phyloP scores from a whole-genome alignment of 2,888 invertebrate genomes.

The Conistra vaccinii region DNA sequence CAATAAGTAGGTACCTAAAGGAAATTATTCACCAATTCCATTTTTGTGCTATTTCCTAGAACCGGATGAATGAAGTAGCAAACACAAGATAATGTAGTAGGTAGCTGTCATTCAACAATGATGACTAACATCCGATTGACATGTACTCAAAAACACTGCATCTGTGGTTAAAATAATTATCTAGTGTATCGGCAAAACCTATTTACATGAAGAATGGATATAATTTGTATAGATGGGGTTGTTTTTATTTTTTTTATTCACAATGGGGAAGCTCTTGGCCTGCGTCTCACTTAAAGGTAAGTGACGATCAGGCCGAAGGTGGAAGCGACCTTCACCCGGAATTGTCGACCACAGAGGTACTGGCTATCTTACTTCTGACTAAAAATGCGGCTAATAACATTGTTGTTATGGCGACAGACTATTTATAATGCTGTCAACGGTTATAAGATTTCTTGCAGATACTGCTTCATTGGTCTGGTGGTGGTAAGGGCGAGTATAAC shows the following conservation, averaged over 20 bases:
- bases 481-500: not conserved
- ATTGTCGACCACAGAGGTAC: too few species aligned
- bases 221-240: not conserved
- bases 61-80: constrained; percentile 22
- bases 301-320: too few species aligned
- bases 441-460: not conserved
- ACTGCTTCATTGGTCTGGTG: not conserved
- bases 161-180: constrained; percentile 10
- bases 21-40: not conserved
- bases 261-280: too few species aligned
- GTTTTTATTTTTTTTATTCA: too few species aligned
- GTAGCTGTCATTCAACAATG: constrained; percentile 1
- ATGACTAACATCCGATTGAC: constrained; percentile 26
- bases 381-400: too few species aligned
- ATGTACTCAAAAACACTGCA: not conserved
- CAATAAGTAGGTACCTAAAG: not conserved
- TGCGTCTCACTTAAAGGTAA: too few species aligned
- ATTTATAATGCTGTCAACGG: not conserved
- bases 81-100: constrained; percentile 29
- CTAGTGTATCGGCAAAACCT: not conserved
- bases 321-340: too few species aligned
- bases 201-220: not conserved
- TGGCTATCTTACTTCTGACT: too few species aligned
- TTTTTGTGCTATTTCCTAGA: constrained; percentile 1
- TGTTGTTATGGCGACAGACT: too few species aligned